Base-by-base conservation (phyloP, 2,888 invertebrate species). In the Ligdia adustata region DNA sequence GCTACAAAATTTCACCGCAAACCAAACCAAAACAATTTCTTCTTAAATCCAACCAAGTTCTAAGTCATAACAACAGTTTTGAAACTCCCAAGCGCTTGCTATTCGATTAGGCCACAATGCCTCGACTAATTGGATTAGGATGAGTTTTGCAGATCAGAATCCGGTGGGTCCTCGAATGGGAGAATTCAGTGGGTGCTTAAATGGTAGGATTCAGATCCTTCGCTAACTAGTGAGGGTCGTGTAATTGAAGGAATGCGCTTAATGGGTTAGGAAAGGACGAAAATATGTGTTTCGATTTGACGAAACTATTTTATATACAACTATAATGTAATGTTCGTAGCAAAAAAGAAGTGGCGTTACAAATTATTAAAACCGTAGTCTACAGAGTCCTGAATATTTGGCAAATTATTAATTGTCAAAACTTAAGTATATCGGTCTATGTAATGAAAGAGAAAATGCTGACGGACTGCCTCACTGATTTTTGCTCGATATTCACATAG, bases 121-220 rank as follows among this genome's bases (percentile, higher is more conserved):
- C 54, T 45, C 54, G 56, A 55, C 64, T 77, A 76, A 77, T 77
- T 77, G 75, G 75, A 73, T 77, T 76, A 77, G 68, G 55, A 69
- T 70, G 72, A 73, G 68, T 75, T 73, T 72, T 71, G 74, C 66
- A 67, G 69, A 74, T 74, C 70, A 65, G 55, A 64, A 64, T 52
- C 64, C 48, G 43, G 16, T 28, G 20, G 38, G 20, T 38, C 38
- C 41, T 57, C 29, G 26, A 32, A 22, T 22, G 26, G 55, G 45
- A 42, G 46, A 44, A 40, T 47, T 40, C 53, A 40, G 44, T 45
- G 52, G 42, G 38, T 43, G 22, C 38, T 31, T 34, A 26, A 38
- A 15, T 24, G 18, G 26, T 11, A 16, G 42, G 31, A 24, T 32
- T 18, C 4, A 6, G 31, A 14, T 40, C 50, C 41, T 49, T 52